Conservation (phyloP, 2,888 invertebrate genomes). For the Callimorpha dominula region DNA sequence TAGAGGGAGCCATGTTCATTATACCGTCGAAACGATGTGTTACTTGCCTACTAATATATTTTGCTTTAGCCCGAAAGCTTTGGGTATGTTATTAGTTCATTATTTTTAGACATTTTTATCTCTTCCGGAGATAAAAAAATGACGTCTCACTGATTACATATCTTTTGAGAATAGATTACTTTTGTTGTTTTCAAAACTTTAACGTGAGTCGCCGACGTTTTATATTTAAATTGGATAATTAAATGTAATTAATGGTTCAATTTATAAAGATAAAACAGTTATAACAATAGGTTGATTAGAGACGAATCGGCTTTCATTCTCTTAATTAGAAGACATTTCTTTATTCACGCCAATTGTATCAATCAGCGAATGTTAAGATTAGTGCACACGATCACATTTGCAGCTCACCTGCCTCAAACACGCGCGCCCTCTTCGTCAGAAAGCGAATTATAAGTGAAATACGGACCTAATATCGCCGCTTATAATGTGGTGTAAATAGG, state of each 20-base stretch:
- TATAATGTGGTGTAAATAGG: conserved; percentile 74
- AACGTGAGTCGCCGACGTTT: conserved; percentile 57
- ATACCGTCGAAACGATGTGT: conserved; percentile 84
- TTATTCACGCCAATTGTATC: conserved; percentile 11
- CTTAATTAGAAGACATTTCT: conserved; percentile 10
- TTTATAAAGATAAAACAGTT: conserved; percentile 52
- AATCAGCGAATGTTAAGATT: conserved; percentile 36
- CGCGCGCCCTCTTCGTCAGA: conserved; percentile 60
- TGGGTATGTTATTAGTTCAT: conserved; percentile 79
- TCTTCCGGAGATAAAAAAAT: conserved; percentile 79
- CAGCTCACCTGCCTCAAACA: conserved; percentile 52
- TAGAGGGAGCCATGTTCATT: conserved; percentile 86
- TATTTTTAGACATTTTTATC: conserved; percentile 82
- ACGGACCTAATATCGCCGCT: conserved; percentile 70
- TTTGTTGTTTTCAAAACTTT: conserved; percentile 55
- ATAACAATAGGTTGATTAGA: conserved; percentile 31
- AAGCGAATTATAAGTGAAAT: conserved; percentile 72
- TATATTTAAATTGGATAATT: conserved; percentile 57
- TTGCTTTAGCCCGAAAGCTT: conserved; percentile 72
- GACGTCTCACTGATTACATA: conserved; percentile 69
- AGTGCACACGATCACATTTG: conserved; percentile 52
- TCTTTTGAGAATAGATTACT: conserved; percentile 59
- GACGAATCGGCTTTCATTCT: conserved; percentile 3
- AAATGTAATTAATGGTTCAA: conserved; percentile 60
- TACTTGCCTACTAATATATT: conserved; percentile 84